Evolutionary conservation across 2,888 invertebrate species (phyloP).

Genomic region (Aporophyla lueneburgensis): DNA sequence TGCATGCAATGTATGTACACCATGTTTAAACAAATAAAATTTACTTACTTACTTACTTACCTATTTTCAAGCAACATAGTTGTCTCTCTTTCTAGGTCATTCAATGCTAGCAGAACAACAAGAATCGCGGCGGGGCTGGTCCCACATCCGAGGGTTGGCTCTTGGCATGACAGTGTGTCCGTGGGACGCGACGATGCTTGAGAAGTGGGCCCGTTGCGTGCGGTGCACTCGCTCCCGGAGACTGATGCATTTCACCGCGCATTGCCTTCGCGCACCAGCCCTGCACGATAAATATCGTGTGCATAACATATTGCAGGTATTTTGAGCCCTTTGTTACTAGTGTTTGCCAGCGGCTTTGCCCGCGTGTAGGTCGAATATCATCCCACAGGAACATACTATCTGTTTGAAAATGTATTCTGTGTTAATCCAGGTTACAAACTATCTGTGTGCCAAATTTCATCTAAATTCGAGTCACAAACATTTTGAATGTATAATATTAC

Average conservation of each 20-base stretch:
- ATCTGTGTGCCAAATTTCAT: too few relatives aligned
- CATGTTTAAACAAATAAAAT: too few relatives aligned
- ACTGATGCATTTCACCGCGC: conserved; percentile 83
- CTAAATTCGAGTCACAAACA: too few relatives aligned
- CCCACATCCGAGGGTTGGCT: conserved; percentile 81
- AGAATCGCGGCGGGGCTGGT: conserved; percentile 78
- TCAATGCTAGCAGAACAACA: conserved; percentile 87
- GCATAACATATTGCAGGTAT: conserved; percentile 84
- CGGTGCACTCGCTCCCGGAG: conserved; percentile 76
- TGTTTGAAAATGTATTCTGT: too few relatives aligned
- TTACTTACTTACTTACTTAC: too few relatives aligned
- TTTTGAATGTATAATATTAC: background rate
- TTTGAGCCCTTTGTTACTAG: background rate
- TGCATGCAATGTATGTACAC: too few relatives aligned
- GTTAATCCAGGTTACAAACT: too few relatives aligned
- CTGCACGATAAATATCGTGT: conserved; percentile 85
- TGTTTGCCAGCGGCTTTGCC: background rate
- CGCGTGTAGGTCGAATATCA: too few relatives aligned
- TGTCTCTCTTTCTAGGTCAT: conserved; percentile 76
- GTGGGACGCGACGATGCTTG: conserved; percentile 84
- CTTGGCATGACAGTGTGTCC: conserved; percentile 79
- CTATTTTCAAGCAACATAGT: background rate
- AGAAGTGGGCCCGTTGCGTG: conserved; percentile 84
- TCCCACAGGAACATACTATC: too few relatives aligned
- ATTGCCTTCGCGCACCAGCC: conserved; percentile 83